Base-by-base conservation (phyloP, 2,888 invertebrate genomes). In the Uropetala carovei region DNA sequence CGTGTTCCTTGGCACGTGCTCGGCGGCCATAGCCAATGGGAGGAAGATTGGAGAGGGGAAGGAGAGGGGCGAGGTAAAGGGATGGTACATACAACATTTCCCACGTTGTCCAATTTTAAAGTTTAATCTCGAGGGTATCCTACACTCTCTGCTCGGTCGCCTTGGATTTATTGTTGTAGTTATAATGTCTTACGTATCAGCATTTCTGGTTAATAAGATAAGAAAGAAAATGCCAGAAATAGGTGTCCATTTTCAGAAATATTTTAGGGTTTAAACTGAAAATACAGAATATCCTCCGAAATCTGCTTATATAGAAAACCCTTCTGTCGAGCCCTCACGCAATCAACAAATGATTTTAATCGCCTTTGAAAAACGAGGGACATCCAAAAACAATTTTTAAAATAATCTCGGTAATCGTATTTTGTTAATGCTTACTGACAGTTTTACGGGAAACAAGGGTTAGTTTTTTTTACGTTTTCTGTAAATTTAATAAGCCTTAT, bases 1-100 rank as follows among this genome's bases (percentile, higher is more conserved):
- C 60, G 22, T 27, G 30, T 86, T 64, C 30, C 60, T 14, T 27
- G 60, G 60, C 60, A 86, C 86, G 86, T 43, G 60, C 86, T 86
- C 60, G 30, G 14, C 18, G 59, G 27, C 59, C 30, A 59, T 59
- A 86, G 30, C 60, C 59, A 86, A 85, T 59, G 59, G 58, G n/a
- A 58, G 86, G n/a, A 3, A 43, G 43, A 43, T 3, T 43, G 43
- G 43, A 5, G 43, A 0, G 3, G 13, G 57, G 57, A 56, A 56
- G 43, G 43, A 0, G 3, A 27, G 57, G 57, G 83, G 83, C 56
- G 18, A 83, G 18, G 82, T 30, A 83, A 83, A 83, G 57, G 56
- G 8, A 59, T 59, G 5, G 57, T 60, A 16, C 85, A 58, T 27
- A 16, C 16, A 18, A 18, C 13, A 30, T 86, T n/a, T 64, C 60